Evolutionary conservation across 2,888 invertebrate species (phyloP).

Genomic region (Heliconius aoede): DNA sequence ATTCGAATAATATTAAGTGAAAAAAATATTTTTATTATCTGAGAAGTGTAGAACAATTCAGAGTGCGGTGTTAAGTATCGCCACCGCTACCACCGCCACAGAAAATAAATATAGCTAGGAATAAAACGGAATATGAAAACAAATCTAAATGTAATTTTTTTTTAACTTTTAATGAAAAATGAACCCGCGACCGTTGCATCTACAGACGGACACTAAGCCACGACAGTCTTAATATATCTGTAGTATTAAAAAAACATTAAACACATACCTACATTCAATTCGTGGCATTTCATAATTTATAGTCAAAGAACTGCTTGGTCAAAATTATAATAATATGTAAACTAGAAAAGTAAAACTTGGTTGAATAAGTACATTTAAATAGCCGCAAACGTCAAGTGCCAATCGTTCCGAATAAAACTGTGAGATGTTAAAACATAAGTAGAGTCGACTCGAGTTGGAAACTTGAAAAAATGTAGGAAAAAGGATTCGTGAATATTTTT

Average conservation of each 20-base stretch:
- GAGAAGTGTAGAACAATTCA: not conserved
- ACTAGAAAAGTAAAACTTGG: not conserved
- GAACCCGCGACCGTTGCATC: no score
- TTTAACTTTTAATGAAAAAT: no score
- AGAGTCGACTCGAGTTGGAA: not conserved
- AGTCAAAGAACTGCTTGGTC: not conserved
- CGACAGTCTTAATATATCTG: no score
- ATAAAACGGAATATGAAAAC: no score
- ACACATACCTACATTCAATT: no score
- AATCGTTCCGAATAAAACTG: conserved; percentile 18
- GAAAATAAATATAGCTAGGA: no score
- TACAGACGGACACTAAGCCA: no score
- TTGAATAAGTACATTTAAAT: conserved; percentile 12
- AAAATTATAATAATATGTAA: conserved; percentile 2
- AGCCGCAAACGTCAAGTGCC: conserved; percentile 12
- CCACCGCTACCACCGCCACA: no score
- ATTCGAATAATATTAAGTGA: not conserved
- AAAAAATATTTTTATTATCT: no score
- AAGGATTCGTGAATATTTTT: conserved; percentile 10
- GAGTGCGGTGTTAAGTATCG: not conserved
- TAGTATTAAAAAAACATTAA: no score
- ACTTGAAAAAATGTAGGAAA: conserved; percentile 16
- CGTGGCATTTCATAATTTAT: no score
- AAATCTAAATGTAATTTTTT: no score
- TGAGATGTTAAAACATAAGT: conserved; percentile 7